Evolutionary conservation across 1,140 invertebrate genomes (phyloP), one percentile per base, ranked within the genome.

Genomic region (Ceratosolen fusciceps): DNA sequence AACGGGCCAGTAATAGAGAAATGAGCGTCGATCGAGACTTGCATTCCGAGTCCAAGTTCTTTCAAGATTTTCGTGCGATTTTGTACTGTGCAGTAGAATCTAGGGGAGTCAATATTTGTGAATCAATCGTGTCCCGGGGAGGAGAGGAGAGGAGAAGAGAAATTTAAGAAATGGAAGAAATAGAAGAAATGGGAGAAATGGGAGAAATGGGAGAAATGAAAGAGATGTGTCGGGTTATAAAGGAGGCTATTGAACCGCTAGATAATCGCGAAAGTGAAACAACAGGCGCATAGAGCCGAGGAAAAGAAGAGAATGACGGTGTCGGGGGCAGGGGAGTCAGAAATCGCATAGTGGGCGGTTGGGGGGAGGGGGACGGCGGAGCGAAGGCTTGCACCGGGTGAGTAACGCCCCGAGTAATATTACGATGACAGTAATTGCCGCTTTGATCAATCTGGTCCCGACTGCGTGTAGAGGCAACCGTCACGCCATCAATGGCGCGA

Each of bases 401-500:
- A 85, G 84, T 86, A 87, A 87, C 86, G 84, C 86, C 82, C 85
- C 82, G 84, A 86, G 86, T 87, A 88, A 88, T 87, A 88, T 87
- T 87, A 88, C 85, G 85, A 87, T 87, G 87, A 88, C 87, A 87
- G 87, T 88, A 88, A 88, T 88, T 88, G 87, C 87, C 83, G 87
- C 87, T 88, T 88, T 88, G 87, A 88, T 88, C 87, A 88, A 88
- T 88, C 85, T 84, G 82, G 82, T 79, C 81, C 83, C 83, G 83
- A 83, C 84, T 83, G 82, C 83, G 85, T 83, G 83, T 84, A 86
- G n/a, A n/a, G 83, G 79, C 79, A 75, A 73, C 74, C 74, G 73
- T 80, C 79, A 80, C 73, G 73, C 79, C 79, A 80, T 80, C 79
- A 68, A 29, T 12, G 56, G 65, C 65, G 58, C 76, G 68, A 78